Base-by-base conservation (phyloP, 2,888 invertebrate species). In the Sesamia inferens region DNA sequence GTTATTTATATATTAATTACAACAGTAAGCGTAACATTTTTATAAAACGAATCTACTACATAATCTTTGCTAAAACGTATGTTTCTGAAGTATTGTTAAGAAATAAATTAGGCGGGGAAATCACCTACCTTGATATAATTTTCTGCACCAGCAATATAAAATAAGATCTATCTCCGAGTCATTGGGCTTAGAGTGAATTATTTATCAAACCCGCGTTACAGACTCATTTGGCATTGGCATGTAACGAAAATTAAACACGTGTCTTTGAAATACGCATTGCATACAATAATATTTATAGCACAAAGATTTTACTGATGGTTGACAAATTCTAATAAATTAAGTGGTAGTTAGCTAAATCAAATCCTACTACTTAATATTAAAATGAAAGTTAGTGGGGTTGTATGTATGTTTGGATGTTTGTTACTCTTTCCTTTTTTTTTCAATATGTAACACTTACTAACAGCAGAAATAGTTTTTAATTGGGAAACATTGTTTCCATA, bases 231-330 rank as follows among this genome's bases (percentile, higher is more conserved):
- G 80, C 77, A 80, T 71, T 58, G 65, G 62, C 71, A 31, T 74
- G 58, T 67, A 74, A 71, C 61, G 71, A 75, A 76, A 75, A 71
- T 73, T 39, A 42, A 75, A 80, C 82, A 82, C 77, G 82, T 83
- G 47, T 55, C 31, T 31, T 62, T 63, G 4, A 68, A 74, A 76
- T 72, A 61, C 66, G 71, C 57, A 65, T 65, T 66, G 51, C 57
- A 74, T 55, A 54, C 42, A 51, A 58, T 2, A 24, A 61, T 74
- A 68, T 48, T 76, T 24, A 47, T 69, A 68, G 42, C 55, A 76
- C 42, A 74, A 61, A 68, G 51, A 31, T 5, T 22, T 44, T 22
- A 14, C 42, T 10, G 47, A 14, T 19, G 19, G 22, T 59, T n/a
- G n/a, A 44, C 8, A 42, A 16, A 24, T 22, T 55, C 16, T 68